These are phyloP conservation scores for Rosalia funebris DNA, from an alignment of 2,888 invertebrate species.

Conservation along the genomic window DNA sequence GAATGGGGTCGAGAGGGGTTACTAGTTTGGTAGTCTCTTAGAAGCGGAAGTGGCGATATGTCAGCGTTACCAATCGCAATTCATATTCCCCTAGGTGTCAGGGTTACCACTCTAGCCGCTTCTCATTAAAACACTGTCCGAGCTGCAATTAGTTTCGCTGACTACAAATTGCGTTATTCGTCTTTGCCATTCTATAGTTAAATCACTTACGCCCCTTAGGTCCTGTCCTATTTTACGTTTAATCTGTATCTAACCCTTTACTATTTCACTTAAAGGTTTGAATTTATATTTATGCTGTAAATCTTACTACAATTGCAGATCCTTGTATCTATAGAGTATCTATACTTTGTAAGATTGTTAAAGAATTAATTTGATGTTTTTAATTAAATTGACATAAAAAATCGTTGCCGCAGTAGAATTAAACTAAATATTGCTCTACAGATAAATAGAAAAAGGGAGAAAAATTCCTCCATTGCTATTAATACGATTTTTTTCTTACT, in stretches of 20 bases:
- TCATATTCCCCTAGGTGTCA: constrained; percentile 63
- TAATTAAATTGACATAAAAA: no score
- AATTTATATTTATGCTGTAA: no score
- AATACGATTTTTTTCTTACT: no score
- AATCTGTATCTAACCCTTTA: neutral
- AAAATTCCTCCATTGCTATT: no score
- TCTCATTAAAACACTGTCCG: constrained; percentile 66
- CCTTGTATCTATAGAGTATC: no score
- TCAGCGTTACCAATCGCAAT: constrained; percentile 63
- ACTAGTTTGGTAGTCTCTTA: constrained; percentile 41
- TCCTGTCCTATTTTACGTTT: constrained; percentile 27
- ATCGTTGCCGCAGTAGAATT: no score
- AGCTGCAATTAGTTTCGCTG: constrained; percentile 65
- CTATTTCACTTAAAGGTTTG: neutral
- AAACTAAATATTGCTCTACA: no score
- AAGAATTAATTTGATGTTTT: no score
- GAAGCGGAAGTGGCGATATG: constrained; percentile 54
- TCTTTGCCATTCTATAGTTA: constrained; percentile 62
- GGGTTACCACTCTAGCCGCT: constrained; percentile 62
- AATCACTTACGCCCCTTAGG: constrained; percentile 48
- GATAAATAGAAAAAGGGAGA: no score
- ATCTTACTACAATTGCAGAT: no score
- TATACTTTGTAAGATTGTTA: no score
- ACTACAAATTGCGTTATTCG: constrained; percentile 66
- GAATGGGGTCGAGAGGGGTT: constrained; percentile 40